These are phyloP conservation scores for Actinia tenebrosa DNA, from an alignment of 64 coral and sea anemone genomes.

Conservation along the genomic window DNA sequence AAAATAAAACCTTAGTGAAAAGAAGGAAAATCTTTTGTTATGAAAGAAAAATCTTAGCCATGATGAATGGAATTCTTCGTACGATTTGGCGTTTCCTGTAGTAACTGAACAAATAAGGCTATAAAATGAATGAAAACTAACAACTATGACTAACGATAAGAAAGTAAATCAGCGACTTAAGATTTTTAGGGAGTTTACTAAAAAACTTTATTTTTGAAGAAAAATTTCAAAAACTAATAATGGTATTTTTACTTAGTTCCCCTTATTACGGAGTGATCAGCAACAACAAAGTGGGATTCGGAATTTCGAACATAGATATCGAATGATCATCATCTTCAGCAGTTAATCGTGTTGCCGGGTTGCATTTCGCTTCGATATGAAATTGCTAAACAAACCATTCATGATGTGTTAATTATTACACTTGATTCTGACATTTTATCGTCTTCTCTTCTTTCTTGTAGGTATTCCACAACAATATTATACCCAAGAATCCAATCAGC, in stretches of 20 bases:
- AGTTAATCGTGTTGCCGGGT: constrained; percentile 1
- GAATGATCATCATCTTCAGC: background rate
- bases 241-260: too few species aligned
- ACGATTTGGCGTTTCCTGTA: background rate
- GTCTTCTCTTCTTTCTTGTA: constrained; percentile 8
- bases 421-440: background rate
- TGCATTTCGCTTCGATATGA: background rate
- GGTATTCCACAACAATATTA: constrained; percentile 32
- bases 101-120: background rate
- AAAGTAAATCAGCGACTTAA: background rate
- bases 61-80: background rate
- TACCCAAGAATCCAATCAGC: constrained; percentile 31
- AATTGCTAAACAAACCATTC: constrained; percentile 8
- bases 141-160: background rate
- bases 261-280: background rate
- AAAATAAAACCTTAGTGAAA: background rate
- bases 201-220: too few species aligned
- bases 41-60: too few species aligned
- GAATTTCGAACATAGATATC: too few species aligned
- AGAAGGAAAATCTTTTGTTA: too few species aligned
- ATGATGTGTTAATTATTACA: background rate
- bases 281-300: background rate
- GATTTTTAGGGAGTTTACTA: too few species aligned
- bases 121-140: background rate
- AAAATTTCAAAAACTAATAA: too few species aligned